Percentiles rank a stretch among this genome's conserved stretches.
Evolutionary conservation across 2,113 vertebrate genomes (phyloP).

Genomic region (Cyphomyrus discorhynchus): DNA sequence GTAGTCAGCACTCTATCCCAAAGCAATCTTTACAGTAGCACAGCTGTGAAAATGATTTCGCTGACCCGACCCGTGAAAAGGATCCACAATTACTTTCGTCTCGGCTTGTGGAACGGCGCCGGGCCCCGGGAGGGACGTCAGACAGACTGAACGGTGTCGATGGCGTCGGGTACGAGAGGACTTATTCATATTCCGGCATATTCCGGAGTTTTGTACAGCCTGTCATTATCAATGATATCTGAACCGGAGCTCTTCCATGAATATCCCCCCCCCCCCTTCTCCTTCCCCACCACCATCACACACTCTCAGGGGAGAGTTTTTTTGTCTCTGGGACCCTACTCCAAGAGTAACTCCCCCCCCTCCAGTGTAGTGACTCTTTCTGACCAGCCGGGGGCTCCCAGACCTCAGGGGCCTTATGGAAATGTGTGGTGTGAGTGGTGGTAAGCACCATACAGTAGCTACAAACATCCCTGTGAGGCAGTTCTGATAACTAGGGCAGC

Average conservation of each 20-base stretch:
- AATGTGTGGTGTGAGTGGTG: neutral
- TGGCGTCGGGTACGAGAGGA: slow-evolving; percentile 21
- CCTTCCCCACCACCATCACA: neutral
- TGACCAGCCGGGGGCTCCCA: neutral
- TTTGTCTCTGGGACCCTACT: neutral
- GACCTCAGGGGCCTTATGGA: neutral
- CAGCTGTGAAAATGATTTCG: slow-evolving; percentile 39
- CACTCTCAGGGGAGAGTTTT: neutral
- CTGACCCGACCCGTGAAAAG: slow-evolving; percentile 47
- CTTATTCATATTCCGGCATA: slow-evolving; percentile 27
- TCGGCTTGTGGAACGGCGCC: slow-evolving; percentile 54
- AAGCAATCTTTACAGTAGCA: slow-evolving; percentile 21
- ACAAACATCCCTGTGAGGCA: neutral
- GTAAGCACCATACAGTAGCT: neutral
- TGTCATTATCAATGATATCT: neutral
- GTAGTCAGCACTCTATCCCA: slow-evolving; percentile 10
- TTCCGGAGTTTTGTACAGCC: neutral
- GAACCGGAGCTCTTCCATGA: neutral
- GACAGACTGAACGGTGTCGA: slow-evolving; percentile 5
- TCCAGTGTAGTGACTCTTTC: neutral
- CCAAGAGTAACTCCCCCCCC: neutral
- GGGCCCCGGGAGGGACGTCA: slow-evolving; percentile 7
- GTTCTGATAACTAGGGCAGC: neutral
- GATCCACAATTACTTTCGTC: slow-evolving; percentile 49
- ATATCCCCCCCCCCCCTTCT: neutral